phyloP scores from a whole-genome alignment of 2,888 invertebrate genomes.

The Glyphotaelius pellucidus region DNA sequence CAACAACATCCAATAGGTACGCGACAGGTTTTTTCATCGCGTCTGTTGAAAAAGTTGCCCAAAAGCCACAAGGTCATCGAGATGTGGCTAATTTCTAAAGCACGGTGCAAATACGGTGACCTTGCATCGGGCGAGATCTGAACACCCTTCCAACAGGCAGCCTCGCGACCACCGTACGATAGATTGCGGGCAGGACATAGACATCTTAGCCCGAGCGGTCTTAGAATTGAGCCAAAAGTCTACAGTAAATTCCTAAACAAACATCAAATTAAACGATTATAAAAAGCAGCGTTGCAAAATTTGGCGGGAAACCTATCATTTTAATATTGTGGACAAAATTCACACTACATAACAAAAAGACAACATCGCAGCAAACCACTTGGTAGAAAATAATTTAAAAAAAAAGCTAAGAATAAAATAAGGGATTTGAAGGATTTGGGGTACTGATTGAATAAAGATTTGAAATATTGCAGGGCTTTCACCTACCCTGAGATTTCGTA shows the following conservation, averaged over 20 bases:
- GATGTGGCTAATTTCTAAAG: background rate
- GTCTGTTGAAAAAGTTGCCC: slow-evolving; percentile 19
- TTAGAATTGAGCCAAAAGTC: background rate
- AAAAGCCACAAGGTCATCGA: slow-evolving; percentile 15
- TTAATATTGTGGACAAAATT: background rate
- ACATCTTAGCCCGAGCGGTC: background rate
- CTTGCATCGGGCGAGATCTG: background rate
- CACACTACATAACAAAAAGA: background rate
- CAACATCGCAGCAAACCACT: too few relatives aligned
- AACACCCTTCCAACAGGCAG: background rate
- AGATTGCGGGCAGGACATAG: background rate
- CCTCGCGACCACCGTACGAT: background rate
- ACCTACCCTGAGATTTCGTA: too few relatives aligned
- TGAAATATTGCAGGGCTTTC: too few relatives aligned
- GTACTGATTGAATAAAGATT: too few relatives aligned
- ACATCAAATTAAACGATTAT: background rate
- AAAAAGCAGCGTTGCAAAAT: background rate
- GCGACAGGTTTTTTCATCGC: slow-evolving; percentile 9
- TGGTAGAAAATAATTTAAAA: too few relatives aligned
- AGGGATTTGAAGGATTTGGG: too few relatives aligned
- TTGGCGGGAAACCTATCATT: background rate
- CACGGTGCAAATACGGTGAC: slow-evolving; percentile 7
- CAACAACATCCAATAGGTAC: background rate
- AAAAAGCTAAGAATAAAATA: too few relatives aligned
- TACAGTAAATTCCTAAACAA: slow-evolving; percentile 9